Conservation (phyloP, 2,797 vertebrate genomes). For the Coracias cyanogaster region DNA sequence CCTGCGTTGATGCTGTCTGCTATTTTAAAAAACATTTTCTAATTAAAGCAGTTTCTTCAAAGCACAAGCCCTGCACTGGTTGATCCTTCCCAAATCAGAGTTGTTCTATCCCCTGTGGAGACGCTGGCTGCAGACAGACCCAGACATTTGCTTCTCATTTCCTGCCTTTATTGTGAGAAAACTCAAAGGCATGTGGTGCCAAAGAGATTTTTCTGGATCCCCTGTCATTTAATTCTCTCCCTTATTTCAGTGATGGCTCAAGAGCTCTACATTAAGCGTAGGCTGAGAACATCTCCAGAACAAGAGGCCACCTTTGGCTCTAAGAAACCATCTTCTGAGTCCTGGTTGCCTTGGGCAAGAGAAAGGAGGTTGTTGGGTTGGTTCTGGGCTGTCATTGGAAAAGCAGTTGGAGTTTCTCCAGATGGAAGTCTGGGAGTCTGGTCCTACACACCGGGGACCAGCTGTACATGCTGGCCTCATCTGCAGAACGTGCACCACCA, state of each 20-base stretch:
- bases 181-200: neutral
- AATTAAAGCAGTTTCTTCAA: neutral
- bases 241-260: neutral
- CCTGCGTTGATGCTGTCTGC: neutral
- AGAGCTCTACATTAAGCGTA: neutral
- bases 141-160: conserved; percentile 29
- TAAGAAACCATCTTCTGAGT: neutral
- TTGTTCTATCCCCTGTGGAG: neutral
- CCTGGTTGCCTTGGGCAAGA: neutral
- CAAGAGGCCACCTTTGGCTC: neutral
- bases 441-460: accelerated
- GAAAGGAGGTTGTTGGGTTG: accelerated
- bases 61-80: neutral
- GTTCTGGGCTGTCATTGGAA: neutral
- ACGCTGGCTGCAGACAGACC: neutral
- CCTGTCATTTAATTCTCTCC: neutral
- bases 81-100: neutral
- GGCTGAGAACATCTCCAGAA: neutral
- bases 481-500: neutral
- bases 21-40: neutral
- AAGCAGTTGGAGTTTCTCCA: neutral
- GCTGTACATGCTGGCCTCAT: neutral
- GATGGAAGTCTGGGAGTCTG: neutral
- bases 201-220: neutral
- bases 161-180: neutral